These are phyloP conservation scores for Aplocera efformata DNA, from an alignment of 2,888 invertebrate genomes.

Conservation along the genomic window DNA sequence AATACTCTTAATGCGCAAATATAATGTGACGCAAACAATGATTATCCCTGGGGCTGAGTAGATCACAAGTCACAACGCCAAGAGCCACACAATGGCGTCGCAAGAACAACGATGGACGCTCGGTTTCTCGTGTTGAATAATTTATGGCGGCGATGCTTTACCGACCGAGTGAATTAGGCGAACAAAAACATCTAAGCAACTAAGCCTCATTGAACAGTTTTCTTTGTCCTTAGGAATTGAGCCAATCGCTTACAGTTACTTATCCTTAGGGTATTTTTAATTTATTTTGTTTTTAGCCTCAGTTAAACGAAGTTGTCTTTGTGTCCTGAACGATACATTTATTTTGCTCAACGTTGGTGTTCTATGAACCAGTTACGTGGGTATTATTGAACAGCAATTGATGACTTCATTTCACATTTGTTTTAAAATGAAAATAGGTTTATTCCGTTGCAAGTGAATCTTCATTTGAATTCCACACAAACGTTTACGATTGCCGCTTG, in stretches of 20 bases:
- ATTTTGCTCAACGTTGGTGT: too few relatives aligned
- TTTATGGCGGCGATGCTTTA: slow-evolving; percentile 66
- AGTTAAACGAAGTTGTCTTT: too few relatives aligned
- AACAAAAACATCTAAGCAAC: slow-evolving; percentile 53
- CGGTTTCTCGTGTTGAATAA: slow-evolving; percentile 64
- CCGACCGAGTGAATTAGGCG: slow-evolving; percentile 62
- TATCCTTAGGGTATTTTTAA: slow-evolving; percentile 25
- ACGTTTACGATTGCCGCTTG: slow-evolving; percentile 18
- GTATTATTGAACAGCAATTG: too few relatives aligned
- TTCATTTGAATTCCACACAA: slow-evolving; percentile 23
- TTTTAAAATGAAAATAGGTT: too few relatives aligned
- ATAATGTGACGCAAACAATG: slow-evolving; percentile 32
- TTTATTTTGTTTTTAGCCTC: too few relatives aligned
- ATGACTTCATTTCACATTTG: too few relatives aligned
- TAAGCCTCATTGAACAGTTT: slow-evolving; percentile 52
- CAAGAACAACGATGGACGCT: slow-evolving; percentile 61
- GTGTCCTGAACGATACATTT: too few relatives aligned
- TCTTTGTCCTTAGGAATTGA: slow-evolving; percentile 45
- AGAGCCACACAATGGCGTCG: slow-evolving; percentile 54
- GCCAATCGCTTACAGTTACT: slow-evolving; percentile 38
- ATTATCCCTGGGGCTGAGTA: slow-evolving; percentile 34
- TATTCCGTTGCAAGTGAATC: too few relatives aligned
- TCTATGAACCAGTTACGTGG: too few relatives aligned
- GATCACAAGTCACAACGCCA: slow-evolving; percentile 40
- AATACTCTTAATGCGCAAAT: slow-evolving; percentile 31